These are phyloP conservation scores for Ceratotherium simum DNA, from an alignment of 2,113 vertebrate genomes.

Conservation along the genomic window DNA sequence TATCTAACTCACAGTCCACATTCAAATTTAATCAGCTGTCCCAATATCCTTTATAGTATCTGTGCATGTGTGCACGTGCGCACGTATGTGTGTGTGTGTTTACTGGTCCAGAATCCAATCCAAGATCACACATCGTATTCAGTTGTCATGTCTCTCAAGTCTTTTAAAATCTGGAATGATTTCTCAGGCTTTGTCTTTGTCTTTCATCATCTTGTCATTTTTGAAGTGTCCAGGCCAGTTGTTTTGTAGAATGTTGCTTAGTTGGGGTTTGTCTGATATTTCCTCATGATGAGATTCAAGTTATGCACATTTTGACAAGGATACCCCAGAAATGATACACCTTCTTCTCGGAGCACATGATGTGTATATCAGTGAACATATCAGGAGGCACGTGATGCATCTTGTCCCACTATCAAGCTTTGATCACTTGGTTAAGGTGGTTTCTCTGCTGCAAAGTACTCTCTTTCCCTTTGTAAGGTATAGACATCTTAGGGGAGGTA, in stretches of 20 bases:
- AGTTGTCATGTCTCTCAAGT: not conserved
- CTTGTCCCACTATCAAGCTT: not conserved
- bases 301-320: not conserved
- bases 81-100: not conserved
- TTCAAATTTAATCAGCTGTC: not conserved
- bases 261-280: not conserved
- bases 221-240: not conserved
- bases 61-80: too few relatives aligned
- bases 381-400: not conserved
- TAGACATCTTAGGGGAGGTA: not conserved
- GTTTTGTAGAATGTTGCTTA: not conserved
- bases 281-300: not conserved
- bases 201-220: not conserved
- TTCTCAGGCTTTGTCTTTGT: not conserved
- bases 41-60: not conserved
- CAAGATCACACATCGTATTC: not conserved
- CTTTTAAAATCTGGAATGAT: not conserved
- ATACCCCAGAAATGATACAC: not conserved
- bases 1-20: not conserved
- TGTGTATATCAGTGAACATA: not conserved
- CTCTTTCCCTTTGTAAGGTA: not conserved
- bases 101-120: not conserved
- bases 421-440: not conserved
- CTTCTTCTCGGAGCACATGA: not conserved
- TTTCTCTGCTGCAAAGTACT: not conserved